Evolutionary conservation across 23 tunicate species (phyloP), one percentile per base, ranked within the genome.

Genomic region (Ciona savignyi): DNA sequence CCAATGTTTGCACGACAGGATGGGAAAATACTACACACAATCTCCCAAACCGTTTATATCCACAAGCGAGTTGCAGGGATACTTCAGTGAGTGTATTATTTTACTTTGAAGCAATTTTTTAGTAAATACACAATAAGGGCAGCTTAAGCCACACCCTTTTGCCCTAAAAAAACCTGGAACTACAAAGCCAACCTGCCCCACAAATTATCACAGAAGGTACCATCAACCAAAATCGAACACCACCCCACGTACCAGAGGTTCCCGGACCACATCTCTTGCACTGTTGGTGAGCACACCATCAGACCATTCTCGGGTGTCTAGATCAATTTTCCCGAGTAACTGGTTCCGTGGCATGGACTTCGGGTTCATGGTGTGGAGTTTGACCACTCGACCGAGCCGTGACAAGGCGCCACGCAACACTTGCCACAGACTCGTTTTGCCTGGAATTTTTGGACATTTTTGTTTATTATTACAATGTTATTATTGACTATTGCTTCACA

Each of bases 261-360:
- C 93, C 1, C 84, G 72, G 65, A 85, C 88, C n/a, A 81, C 98
- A 0, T 86, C 85, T 33, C 98, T 51, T 0, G 98, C 98, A 29
- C 84, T 81, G 78, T 86, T 86, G 56, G 98, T 93, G 35, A 93
- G 74, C n/a, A 93, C 93, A 1, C 98, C 98, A 64, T 93, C 98
- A 9, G 93, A 77, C 98, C 98, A 93, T 74, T 93, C 98, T 26
- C 98, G 62, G 3, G 98, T 93, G 77, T 93, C 98, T 23, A 86
- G 77, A 68, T 93, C 98, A 51, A 93, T 93, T 68, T 86, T 83
- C 31, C 98, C 98, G 15, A 93, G 88, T 28, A 93, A 34, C 48
- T 86, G 98, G 25, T 86, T 86, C 24, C 98, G 70, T 2, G 88
- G 88, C 88, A 93, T 86, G 0, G 98, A 86, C 61, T 93, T 93